Evolutionary conservation across 2,113 vertebrate species (phyloP), one percentile per base, ranked within the genome.

Genomic region (Eulemur macaco): DNA sequence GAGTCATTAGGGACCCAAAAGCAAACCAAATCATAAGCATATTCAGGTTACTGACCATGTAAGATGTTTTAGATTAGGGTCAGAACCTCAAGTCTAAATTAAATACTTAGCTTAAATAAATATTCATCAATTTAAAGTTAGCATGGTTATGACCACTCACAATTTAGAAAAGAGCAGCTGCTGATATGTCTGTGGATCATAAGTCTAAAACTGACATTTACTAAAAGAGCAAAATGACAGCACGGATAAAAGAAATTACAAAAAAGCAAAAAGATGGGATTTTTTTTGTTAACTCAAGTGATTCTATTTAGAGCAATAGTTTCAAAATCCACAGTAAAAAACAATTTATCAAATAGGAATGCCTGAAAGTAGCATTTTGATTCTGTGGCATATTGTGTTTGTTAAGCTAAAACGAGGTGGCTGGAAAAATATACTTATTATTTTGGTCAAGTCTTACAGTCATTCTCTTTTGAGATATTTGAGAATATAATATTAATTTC

Each of bases 381-480:
- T 94, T 86, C 82, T 74, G n/a, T 78, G 69, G 2, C 5, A 52
- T 71, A 34, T 64, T 87, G 18, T 60, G 21, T 69, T 97, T 83
- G 85, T 60, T 42, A 96, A 95, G 31, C 12, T 97, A 31, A 90
- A 90, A n/a, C 47, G 18, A 93, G 8, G 1, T 3, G 10, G 1
- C 8, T 58, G 7, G 0, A 31, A 81, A 1, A 90, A 89, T 39
- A 42, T 74, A 77, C 39, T 45, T 47, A 85, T 42, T 92, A 13
- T 85, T 95, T 95, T 93, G 42, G 74, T 45, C 60, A 85, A 96
- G 34, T 74, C 89, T 96, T 94, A 89, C 52, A 97, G 68, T 3
- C 64, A 31, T 96, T 96, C 98, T 25, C 63, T 98, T 93, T 96
- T 93, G 82, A 96, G 54, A 80, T 69, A 86, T 73, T 82, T 94